Base-by-base conservation (phyloP, 2,797 vertebrate genomes). In the Syngnathus acus region DNA sequence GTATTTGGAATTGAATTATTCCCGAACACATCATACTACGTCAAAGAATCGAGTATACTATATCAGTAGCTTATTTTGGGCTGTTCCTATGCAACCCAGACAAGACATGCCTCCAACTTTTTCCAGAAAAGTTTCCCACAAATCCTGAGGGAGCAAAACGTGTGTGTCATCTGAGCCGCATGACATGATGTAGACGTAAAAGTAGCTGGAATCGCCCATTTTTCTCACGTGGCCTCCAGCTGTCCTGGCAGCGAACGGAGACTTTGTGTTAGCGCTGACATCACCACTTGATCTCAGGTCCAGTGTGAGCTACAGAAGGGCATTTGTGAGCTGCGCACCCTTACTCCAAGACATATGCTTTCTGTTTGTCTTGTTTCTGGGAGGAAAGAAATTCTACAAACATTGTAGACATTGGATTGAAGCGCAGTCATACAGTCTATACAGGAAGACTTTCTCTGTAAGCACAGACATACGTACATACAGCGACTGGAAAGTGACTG, bases 181-280 rank as follows among this genome's bases (percentile, higher is more conserved):
- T 84, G 72, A 63, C 77, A 76, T 71, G 65, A 77, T 72, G 63
- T 43, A 68, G 66, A 69, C 71, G 76, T 78, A 78, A 80, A 83
- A 80, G 69, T 59, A 61, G 66, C 70, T 75, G 62, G 70, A 78
- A 86, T 85, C 73, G 71, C 67, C 68, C 16, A 59, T 63, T 83
- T 72, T 68, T 62, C 69, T 73, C 68, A 72, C 64, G 68, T 74
- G 68, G 78, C 64, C 66, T 76, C 62, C 70, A 86, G 83, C 81
- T 82, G 79, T 78, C 68, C 79, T 82, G 72, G 84, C 65, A 72
- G 69, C 82, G 72, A 78, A 72, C 66, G 62, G 60, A 80, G 82
- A 86, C 80, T 81, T 78, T 81, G 73, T 68, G 66, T 72, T 79
- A 69, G 59, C 21, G 7, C 76, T 92, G 84, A 91, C 89, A 84